Evolutionary conservation across 2,888 invertebrate genomes (phyloP), one percentile per base, ranked within the genome.

Genomic region (Chrysolina americana): DNA sequence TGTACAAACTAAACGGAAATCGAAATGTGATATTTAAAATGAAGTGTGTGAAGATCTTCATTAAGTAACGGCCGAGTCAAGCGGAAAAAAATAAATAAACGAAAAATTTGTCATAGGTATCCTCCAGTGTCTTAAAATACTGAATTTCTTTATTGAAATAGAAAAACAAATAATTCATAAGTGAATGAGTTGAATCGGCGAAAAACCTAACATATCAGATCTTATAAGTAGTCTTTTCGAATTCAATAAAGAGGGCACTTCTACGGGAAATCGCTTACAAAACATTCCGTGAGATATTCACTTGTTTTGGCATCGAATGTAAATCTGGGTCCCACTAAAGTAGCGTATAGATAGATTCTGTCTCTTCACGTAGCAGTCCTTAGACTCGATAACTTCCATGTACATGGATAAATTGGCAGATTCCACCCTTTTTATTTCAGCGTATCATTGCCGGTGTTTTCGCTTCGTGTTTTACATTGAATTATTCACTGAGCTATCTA

Each of bases 341-440:
- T 28, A 36, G 15, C 13, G 59, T 28, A 23, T 59, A 59, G 6
- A 28, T 36, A 36, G 36, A 59, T 59, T 59, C 17, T 36, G 59
- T 59, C 36, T 59, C 59, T 21, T 36, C 59, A 36, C 36, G 23
- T 59, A 59, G 59, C 15, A 28, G 59, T 59, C 28, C 59, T 59
- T 59, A 28, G 28, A 56, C 65, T 56, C 44, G 73, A 73, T 73
- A 69, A 9, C 65, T 69, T 73, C 65, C 59, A 53, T 47, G 44
- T 62, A 73, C 47, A 69, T 65, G 47, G 73, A 69, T 73, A 73
- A 73, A 69, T 65, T 69, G 73, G 56, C 62, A 48, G 73, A 73
- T 73, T 11, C 47, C 59, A 28, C 15, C 23, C 59, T 59, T 59
- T 59, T 59, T 59, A 28, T 59, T 59, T 59, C 36, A 59, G 11